These are phyloP conservation scores for Metalampra italica DNA, from an alignment of 2,888 invertebrate species.

Conservation along the genomic window DNA sequence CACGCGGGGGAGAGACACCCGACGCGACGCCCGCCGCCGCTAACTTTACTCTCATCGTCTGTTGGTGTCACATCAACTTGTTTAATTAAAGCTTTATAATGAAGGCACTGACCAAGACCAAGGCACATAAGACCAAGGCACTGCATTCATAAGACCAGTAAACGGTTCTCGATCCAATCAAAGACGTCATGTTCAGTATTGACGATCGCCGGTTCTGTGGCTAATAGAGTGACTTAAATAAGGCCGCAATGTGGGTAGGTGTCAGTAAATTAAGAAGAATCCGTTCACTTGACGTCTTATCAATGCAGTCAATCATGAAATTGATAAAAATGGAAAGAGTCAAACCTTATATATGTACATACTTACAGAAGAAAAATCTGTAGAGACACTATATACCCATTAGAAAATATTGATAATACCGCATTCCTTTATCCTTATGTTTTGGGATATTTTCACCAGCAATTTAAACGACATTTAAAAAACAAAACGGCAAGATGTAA, in stretches of 20 bases:
- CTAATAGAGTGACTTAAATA: too few species aligned
- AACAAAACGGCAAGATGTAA: too few species aligned
- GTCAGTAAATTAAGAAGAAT: background rate
- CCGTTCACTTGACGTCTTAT: background rate
- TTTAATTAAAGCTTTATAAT: background rate
- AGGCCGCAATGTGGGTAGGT: too few species aligned
- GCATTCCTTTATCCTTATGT: too few species aligned
- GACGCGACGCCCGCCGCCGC: constrained; percentile 80
- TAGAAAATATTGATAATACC: background rate
- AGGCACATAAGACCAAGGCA: too few species aligned
- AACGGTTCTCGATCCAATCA: too few species aligned
- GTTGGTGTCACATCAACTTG: constrained; percentile 18
- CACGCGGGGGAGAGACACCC: constrained; percentile 83
- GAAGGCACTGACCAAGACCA: too few species aligned
- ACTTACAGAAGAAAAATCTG: too few species aligned
- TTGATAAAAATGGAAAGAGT: background rate
- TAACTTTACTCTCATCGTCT: constrained; percentile 80
- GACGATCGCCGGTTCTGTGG: too few species aligned
- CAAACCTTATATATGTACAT: background rate
- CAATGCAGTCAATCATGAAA: background rate
- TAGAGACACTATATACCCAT: background rate
- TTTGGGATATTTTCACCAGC: background rate
- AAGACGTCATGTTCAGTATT: too few species aligned
- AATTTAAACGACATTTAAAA: background rate
- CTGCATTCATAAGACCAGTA: background rate